Percentiles rank a stretch among this genome's conserved stretches.
Conservation (phyloP, 2,113 vertebrate species). For the Bombycilla garrulus region DNA sequence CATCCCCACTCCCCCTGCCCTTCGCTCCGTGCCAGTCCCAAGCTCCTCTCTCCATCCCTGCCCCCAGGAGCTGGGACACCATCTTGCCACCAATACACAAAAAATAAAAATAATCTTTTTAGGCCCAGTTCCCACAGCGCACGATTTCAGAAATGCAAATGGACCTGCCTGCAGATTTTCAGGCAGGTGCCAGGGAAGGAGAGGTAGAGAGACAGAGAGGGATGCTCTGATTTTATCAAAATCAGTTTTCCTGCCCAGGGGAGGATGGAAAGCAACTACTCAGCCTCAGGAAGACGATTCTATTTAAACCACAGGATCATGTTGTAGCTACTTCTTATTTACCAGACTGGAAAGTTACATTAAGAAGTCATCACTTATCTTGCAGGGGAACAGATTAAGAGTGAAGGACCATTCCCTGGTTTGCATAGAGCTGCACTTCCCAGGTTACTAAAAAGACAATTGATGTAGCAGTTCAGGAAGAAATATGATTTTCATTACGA, state of each 20-base stretch:
- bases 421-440: slow-evolving; percentile 62
- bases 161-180: not conserved
- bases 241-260: slow-evolving; percentile 47
- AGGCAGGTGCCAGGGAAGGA: not conserved
- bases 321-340: slow-evolving; percentile 65
- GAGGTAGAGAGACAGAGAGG: not conserved
- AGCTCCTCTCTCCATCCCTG: not conserved
- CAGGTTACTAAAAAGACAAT: slow-evolving; percentile 69
- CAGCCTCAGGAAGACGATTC: slow-evolving; percentile 36
- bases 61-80: not conserved
- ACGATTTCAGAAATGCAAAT: slow-evolving; percentile 17
- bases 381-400: slow-evolving; percentile 61
- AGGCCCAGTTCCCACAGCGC: not conserved
- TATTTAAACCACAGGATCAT: slow-evolving; percentile 55
- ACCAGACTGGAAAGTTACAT: slow-evolving; percentile 68
- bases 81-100: not conserved
- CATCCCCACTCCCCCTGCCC: fast-evolving
- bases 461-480: slow-evolving; percentile 56
- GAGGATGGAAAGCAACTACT: slow-evolving; percentile 44
- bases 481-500: slow-evolving; percentile 70
- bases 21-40: not conserved
- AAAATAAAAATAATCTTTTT: not conserved
- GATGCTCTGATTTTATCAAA: slow-evolving; percentile 38
- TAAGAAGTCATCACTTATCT: slow-evolving; percentile 70
- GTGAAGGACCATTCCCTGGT: slow-evolving; percentile 54